Conservation (phyloP, 2,113 vertebrate genomes). For the Spea bombifrons region DNA sequence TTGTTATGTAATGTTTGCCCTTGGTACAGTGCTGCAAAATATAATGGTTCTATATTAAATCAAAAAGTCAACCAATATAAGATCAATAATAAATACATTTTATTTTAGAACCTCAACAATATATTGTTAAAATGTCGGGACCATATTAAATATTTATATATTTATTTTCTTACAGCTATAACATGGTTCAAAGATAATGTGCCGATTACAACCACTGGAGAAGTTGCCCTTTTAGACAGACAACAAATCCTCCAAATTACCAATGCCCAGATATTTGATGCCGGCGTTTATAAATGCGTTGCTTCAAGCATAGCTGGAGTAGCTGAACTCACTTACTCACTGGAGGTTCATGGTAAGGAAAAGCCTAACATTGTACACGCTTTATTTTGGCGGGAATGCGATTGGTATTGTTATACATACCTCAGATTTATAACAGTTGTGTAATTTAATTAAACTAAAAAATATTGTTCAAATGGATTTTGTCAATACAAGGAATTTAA, state of each 20-base stretch:
- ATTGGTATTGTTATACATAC: no score
- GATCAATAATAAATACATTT: no score
- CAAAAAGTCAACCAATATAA: no score
- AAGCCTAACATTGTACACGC: no score
- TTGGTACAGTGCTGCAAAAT: background rate
- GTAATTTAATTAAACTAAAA: no score
- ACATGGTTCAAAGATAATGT: slow-evolving; percentile 87
- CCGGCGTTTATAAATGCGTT: slow-evolving; percentile 83
- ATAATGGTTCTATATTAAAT: background rate
- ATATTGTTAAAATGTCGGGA: background rate
- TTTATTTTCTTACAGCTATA: slow-evolving; percentile 64
- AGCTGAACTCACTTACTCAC: slow-evolving; percentile 75
- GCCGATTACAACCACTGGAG: slow-evolving; percentile 63
- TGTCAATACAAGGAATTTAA: no score
- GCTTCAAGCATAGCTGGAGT: slow-evolving; percentile 81
- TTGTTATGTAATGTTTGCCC: background rate
- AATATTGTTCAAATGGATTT: no score
- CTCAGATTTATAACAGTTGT: no score
- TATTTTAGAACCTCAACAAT: background rate
- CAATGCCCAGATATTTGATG: slow-evolving; percentile 76
- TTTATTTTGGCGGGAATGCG: no score
- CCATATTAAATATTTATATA: background rate
- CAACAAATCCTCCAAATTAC: slow-evolving; percentile 78
- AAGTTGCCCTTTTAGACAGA: slow-evolving; percentile 66
- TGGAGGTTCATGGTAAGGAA: slow-evolving; percentile 85